Base-by-base conservation (phyloP, 2,797 vertebrate species). In the Pelobates cultripes region DNA sequence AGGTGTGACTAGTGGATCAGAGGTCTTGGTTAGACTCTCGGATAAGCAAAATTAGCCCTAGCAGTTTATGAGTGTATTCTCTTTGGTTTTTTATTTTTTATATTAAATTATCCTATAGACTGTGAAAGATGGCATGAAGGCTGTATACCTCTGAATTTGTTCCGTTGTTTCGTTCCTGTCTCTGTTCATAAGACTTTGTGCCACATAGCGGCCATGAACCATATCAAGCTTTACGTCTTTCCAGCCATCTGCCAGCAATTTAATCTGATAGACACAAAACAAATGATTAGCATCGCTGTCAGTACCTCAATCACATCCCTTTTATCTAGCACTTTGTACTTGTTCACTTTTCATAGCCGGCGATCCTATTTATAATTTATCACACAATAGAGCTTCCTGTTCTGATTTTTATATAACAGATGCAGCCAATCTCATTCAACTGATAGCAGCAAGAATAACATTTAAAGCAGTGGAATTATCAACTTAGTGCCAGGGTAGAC, bases 201-300 rank as follows among this genome's bases (percentile, higher is more conserved):
- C 91, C 71, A 97, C 92, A 40, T 96, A 94, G 40, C 92, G 94
- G 15, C 96, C 97, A 9, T 95, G 93, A 12, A 93, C 93, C 78
- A 91, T 93, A 85, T 96, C 96, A 80, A 97, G 91, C 81, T 91
- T 96, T 87, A 91, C 89, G 28, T 92, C 87, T 93, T 85, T 94
- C 95, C 88, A 97, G 86, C 88, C 91, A 77, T 95, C 95, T 75
- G 94, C 88, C 86, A 97, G 90, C 82, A 95, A 95, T 81, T 89
- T 89, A 77, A 97, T 95, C 82, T 84, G 77, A 66, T 53, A 15
- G 67, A 69, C 67, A 84, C 82, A 84, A 84, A 78, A 71, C 73
- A 79, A 76, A 73, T 75, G 77, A 80, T 84, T 84, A 84, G 72
- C 66, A 72, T 43, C 57, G 75, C 82, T 79, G 82, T 84, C 82